Evolutionary conservation across 2,797 vertebrate species (phyloP), one percentile per base, ranked within the genome.

Genomic region (Pristis pectinata): DNA sequence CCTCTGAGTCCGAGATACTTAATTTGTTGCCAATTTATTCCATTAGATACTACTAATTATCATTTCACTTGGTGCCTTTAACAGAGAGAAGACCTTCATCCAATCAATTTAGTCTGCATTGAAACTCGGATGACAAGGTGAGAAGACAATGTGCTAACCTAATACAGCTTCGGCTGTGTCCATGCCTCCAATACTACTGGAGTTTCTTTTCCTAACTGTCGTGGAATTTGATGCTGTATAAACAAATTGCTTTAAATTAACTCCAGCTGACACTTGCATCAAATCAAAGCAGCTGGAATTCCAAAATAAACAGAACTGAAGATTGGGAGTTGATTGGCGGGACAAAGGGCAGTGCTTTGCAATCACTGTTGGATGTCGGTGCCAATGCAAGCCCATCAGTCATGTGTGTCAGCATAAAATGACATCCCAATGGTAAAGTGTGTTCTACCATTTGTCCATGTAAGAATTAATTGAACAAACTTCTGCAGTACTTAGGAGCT

Each of bases 261-360:
- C 61, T 91, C 59, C 87, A 91, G 59, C 59, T 64, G 59, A 91
- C 87, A 91, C 87, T 91, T 64, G n/a, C 15, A 37, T 64, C 34
- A 64, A 37, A 64, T 37, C 85, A 37, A 61, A 89, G 56, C 56
- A 61, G 56, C 56, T 89, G 13, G 37, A 89, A 37, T 61, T n/a
- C 15, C 34, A 64, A 59, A 80, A 80, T 80, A 80, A 80, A 41
- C 77, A 80, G 77, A 61, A 19, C 1, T 91, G 87, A 9, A 64
- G 87, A 91, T 22, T 19, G 22, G 15, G 59, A 91, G 56, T 91
- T 64, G 87, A 91, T 22, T 91, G 59, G 59, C 34, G 59, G 91
- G 87, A 37, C n/a, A 41, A 64, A 91, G 87, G 82, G 59, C n/a
- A 91, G 59, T 37, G 64, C n/a, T 64, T 37, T 64, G 17, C 87